Base-by-base conservation (phyloP, 2,888 invertebrate species). In the Nephrotoma guestfalica region DNA sequence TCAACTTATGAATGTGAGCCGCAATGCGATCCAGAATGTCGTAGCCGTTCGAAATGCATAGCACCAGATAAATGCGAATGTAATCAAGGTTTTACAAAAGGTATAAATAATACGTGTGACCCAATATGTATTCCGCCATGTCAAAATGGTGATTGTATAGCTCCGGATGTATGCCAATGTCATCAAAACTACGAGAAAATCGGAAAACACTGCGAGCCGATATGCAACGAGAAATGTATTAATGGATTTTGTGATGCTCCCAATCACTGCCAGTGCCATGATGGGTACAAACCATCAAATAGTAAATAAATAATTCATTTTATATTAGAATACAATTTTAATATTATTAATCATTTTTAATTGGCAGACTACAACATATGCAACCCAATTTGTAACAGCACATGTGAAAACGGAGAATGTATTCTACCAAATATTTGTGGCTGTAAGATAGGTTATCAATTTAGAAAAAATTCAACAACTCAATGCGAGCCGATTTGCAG, bases 381-480 rank as follows among this genome's bases (percentile, higher is more conserved):
- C 84, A 89, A 89, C 6, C 90, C 91, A 0, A 88, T 88, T 5
- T 91, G 91, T 88, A 89, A 91, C 87, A 84, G 87, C 0, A 87
- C 87, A 4, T 91, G 91, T 86, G 40, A 88, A 2, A 88, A 91
- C 84, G 91, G 90, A n/a, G 85, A 90, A 6, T 95, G 95, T 89
- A 91, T 92, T 0, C 93, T 91, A 0, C 93, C 93, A 0, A 92
- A 93, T 87, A 90, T 92, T 0, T 95, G 95, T 89, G 92, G 91
- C 41, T 95, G 95, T 89, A 91, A 92, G 57, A 89, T 9, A 2
- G 86, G 94, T 6, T 91, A 89, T 86, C 88, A 88, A 6, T 86
- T 90, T 41, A 88, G 90, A 0, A 86, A 87, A 0, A 90, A 90
- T 41, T 89, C 89, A 6, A 89, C 88, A 2, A 88, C 89, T 9